Conservation (phyloP, 2,113 vertebrate species). For the Diadophis punctatus region DNA sequence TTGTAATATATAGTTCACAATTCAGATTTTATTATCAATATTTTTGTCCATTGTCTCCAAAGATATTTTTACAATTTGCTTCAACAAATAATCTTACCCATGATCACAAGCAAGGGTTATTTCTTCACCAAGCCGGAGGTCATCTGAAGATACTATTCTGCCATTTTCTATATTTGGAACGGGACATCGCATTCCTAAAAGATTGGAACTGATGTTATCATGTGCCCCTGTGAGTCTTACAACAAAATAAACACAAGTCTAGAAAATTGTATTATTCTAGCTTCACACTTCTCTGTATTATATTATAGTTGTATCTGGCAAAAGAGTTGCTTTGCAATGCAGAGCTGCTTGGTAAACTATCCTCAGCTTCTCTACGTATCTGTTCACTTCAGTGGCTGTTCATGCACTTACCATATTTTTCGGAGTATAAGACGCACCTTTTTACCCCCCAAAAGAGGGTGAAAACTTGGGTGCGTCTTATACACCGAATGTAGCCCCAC, state of each 20-base stretch:
- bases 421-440: no score
- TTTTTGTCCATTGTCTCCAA: background rate
- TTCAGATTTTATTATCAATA: background rate
- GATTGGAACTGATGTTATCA: background rate
- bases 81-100: background rate
- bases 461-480: no score
- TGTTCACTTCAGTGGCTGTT: background rate
- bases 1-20: background rate
- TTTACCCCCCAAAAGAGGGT: no score
- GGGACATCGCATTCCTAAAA: background rate
- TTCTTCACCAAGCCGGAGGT: background rate
- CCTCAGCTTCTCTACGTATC: background rate
- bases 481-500: no score
- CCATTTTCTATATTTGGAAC: background rate
- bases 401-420: background rate
- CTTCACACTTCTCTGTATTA: background rate
- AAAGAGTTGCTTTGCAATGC: background rate
- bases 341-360: background rate
- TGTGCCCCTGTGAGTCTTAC: background rate
- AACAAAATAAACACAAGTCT: background rate
- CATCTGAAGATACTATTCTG: rapidly evolving
- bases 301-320: background rate
- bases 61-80: background rate
- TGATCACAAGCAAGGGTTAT: background rate
- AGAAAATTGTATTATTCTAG: background rate